Conservation (phyloP, 1,140 invertebrate species). For the Metaphire vulgaris region DNA sequence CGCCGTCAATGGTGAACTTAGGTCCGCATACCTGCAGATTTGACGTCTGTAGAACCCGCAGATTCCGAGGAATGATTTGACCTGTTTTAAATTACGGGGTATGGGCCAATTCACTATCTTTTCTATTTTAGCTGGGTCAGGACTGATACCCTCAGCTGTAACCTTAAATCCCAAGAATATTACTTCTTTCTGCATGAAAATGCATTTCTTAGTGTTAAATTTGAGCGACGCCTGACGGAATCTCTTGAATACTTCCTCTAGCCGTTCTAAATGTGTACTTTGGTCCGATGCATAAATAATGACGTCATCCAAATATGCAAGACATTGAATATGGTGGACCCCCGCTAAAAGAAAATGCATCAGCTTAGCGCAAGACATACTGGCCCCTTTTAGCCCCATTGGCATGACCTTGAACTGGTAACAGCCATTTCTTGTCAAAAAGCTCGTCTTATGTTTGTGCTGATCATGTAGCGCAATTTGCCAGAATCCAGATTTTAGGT, state of each 20-base stretch:
- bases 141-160: slow-evolving; percentile 25
- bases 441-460: slow-evolving; percentile 44
- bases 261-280: slow-evolving; percentile 25
- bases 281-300: slow-evolving; percentile 30
- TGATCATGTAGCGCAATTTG: slow-evolving; percentile 45
- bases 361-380: slow-evolving; percentile 36
- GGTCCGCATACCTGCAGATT: too few species aligned
- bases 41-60: slow-evolving; percentile 47
- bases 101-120: slow-evolving; percentile 43
- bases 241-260: slow-evolving; percentile 32
- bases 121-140: slow-evolving; percentile 41
- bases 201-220: neutral
- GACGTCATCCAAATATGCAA: slow-evolving; percentile 38
- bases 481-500: slow-evolving; percentile 44
- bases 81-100: slow-evolving; percentile 42
- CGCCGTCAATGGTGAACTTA: too few species aligned
- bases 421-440: neutral
- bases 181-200: slow-evolving; percentile 31
- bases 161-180: slow-evolving; percentile 31
- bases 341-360: slow-evolving; percentile 36
- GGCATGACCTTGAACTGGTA: slow-evolving; percentile 35
- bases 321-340: slow-evolving; percentile 15
- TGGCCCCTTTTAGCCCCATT: slow-evolving; percentile 34
- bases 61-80: slow-evolving; percentile 47
- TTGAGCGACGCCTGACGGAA: slow-evolving; percentile 31